These are phyloP conservation scores for Orthonychiurus folsomi DNA, from an alignment of 2,888 invertebrate species.

Conservation along the genomic window DNA sequence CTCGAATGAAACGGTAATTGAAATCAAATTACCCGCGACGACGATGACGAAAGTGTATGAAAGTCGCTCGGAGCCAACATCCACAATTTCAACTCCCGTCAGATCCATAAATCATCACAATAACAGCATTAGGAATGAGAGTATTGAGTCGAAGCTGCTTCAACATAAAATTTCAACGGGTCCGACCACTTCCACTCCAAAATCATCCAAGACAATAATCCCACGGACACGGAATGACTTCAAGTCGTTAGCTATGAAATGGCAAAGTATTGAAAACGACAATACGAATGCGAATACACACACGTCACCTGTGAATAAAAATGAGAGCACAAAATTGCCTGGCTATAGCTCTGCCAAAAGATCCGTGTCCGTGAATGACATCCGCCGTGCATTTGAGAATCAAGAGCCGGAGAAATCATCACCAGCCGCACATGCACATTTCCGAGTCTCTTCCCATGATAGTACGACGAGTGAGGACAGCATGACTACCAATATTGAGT, in stretches of 20 bases:
- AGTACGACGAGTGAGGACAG: conserved; percentile 50
- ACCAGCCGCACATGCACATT: conserved; percentile 43
- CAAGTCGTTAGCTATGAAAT: conserved; percentile 43
- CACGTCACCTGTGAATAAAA: conserved; percentile 28
- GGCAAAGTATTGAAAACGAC: conserved; percentile 44
- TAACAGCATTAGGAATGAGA: too few relatives aligned
- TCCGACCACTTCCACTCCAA: background rate
- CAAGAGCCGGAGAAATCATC: conserved; percentile 41
- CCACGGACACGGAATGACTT: conserved; percentile 41
- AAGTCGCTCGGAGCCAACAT: too few relatives aligned
- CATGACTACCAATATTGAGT: conserved; percentile 41
- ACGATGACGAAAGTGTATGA: conserved; percentile 29
- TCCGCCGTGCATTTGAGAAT: conserved; percentile 53
- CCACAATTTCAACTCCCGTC: too few relatives aligned
- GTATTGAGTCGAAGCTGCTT: too few relatives aligned
- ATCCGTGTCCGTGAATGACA: conserved; percentile 51
- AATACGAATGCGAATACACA: conserved; percentile 39
- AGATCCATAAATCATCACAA: too few relatives aligned
- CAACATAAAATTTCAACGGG: too few relatives aligned
- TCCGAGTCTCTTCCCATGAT: conserved; percentile 51
- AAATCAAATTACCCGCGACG: too few relatives aligned
- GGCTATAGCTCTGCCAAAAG: conserved; percentile 29
- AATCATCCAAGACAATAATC: too few relatives aligned
- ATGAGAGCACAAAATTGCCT: background rate
- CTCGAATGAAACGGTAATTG: conserved; percentile 39